Base-by-base conservation (phyloP, 92 coral and sea anemone genomes). In the Porites divaricata region DNA sequence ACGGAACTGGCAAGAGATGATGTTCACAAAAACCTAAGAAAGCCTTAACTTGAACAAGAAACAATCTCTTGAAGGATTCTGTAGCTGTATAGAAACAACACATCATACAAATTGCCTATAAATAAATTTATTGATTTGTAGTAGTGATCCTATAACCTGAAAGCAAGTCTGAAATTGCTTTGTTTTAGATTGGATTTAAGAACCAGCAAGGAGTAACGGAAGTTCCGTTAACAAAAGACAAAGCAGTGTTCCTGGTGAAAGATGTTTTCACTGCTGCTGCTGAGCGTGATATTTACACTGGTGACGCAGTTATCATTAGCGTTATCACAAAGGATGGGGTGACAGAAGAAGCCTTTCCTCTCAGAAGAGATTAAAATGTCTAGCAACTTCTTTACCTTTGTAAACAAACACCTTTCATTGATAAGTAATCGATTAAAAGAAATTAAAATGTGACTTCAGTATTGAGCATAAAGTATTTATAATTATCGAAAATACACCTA, bases 221-320 rank as follows among this genome's bases (percentile, higher is more conserved):
- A n/a, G 84, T 84, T 17, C 97, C 98, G 8, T 81, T 97, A 76
- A 91, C 95, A 9, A 93, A 90, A 72, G 98, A 95, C 1, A 97
- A 95, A 63, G 99, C 99, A 52, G 94, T 97, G 24, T 75, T 96
- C 17, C 95, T 97, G 13, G 98, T 97, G 8, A 97, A 93, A 75
- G 99, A 97, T 75, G 99, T 97, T 45, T 97, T 97, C 87, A 84
- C 98, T 5, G 94, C 99, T 54, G 99, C 99, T 4, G 89, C 95
- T 2, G 99, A 97, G 74, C 79, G 99, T 70, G 99, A 97, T 83
- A 95, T 97, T 73, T 97, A 97, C 95, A 97, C 99, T 56, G 99
- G 99, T 68, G 99, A 96, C 76, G 98, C 98, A 1, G 94, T 96
- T 0, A 85, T 96, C 24, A 89, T 96, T 28, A 86, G 91, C 72